Evolutionary conservation across 2,113 vertebrate species (phyloP), one percentile per base, ranked within the genome.

Genomic region (Menidia beryllina): DNA sequence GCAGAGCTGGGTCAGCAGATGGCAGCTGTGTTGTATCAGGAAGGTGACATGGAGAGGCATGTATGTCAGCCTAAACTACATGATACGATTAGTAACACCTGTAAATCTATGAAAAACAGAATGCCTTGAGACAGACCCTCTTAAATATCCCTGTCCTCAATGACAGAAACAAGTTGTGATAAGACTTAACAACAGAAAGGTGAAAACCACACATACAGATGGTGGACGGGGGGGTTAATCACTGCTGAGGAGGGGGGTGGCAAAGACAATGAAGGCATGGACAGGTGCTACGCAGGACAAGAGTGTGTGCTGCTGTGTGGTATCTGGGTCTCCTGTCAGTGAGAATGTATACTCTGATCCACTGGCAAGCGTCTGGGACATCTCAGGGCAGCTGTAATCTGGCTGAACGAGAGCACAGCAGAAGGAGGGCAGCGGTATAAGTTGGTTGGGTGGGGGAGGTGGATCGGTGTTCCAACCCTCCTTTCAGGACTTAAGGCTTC

Each of bases 371-470:
- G 70, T 62, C 73, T 41, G 72, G 69, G 79, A 86, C 69, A 50
- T 89, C 76, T 84, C 68, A 62, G 70, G 72, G 68, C 81, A 85
- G 84, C 76, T 86, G 77, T 87, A 87, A 86, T 91, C 81, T 84
- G 78, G 41, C 52, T 69, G 53, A 80, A 68, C 7, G 5, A 62
- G 14, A 21, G 30, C 49, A 49, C 8, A 14, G 59, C 77, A 75
- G 75, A 74, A 74, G 67, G 77, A 53, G 62, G 62, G 41, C 71
- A 26, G 64, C 39, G 15, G 41, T 61, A 19, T 41, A 11, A 55
- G 2, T 39, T 69, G 26, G 25, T 38, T 55, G 41, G 55, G 63
- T 67, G 63, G 19, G 48, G 50, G 20, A 45, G 39, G 56, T 53
- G 60, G 58, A 74, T 72, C 54, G 62, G 55, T 50, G 45, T 49